Conservation (phyloP, 1,140 invertebrate genomes). For the Chymomyza costata region DNA sequence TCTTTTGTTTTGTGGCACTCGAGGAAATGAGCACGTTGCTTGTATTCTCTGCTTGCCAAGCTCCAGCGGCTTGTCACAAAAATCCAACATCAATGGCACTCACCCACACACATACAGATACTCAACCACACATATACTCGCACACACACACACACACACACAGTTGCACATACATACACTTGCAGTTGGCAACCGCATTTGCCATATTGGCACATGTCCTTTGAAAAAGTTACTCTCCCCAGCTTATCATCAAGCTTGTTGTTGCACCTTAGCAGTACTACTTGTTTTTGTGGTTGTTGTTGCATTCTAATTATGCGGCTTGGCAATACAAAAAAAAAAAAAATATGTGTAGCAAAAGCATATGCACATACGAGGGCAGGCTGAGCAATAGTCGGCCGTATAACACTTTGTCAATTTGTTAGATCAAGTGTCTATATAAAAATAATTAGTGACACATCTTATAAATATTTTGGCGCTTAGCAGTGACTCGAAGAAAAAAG, state of each 20-base stretch:
- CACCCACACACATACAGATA: constrained; percentile 30
- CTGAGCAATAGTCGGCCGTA: constrained; percentile 12
- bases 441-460: too few species aligned
- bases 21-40: constrained; percentile 57
- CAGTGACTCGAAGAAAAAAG: too few species aligned
- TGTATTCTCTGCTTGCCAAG: neutral
- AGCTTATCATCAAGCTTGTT: neutral
- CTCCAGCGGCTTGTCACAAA: constrained; percentile 14
- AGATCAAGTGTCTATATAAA: too few species aligned
- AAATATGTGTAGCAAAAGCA: constrained; percentile 16
- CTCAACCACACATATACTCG: neutral
- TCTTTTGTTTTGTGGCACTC: constrained; percentile 65
- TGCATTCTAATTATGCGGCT: constrained; percentile 62
- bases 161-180: too few species aligned
- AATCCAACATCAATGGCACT: constrained; percentile 42
- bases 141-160: too few species aligned
- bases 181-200: constrained; percentile 47
- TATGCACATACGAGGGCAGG: constrained; percentile 8
- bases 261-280: neutral
- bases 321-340: constrained; percentile 21
- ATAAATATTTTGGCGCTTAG: too few species aligned
- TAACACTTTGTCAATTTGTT: too few species aligned
- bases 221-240: constrained; percentile 33
- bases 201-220: constrained; percentile 69
- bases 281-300: constrained; percentile 11